Evolutionary conservation across 2,113 vertebrate species (phyloP).

Genomic region (Calidris pugnax): DNA sequence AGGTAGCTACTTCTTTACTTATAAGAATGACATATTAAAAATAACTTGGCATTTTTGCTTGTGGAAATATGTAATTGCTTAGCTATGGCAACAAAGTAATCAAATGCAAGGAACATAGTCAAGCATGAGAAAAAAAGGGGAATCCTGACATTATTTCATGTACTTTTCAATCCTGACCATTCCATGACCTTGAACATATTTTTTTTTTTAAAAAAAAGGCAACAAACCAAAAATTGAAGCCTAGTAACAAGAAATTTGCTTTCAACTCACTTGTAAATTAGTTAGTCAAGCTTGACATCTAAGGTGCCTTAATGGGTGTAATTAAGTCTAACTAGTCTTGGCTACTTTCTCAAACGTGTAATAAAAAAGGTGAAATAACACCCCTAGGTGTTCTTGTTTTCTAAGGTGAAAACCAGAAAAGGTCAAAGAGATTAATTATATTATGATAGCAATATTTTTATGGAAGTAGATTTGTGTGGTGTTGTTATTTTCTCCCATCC

Average conservation of each 20-base stretch:
- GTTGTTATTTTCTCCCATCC: not conserved
- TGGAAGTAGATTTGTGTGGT: not conserved
- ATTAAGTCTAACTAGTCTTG: constrained; percentile 61
- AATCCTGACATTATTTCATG: not conserved
- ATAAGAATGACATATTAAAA: not conserved
- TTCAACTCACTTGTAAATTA: constrained; percentile 34
- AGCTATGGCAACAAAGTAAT: not conserved
- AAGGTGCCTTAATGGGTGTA: constrained; percentile 45
- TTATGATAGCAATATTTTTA: constrained; percentile 31
- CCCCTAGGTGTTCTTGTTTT: constrained; percentile 26
- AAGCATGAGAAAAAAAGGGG: not conserved
- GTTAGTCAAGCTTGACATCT: constrained; percentile 47
- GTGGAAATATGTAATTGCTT: not conserved
- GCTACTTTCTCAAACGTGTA: constrained; percentile 57
- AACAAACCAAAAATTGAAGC: not conserved
- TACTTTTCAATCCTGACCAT: not conserved
- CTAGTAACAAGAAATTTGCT: constrained; percentile 21
- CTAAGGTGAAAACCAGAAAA: constrained; percentile 49
- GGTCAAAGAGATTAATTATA: constrained; percentile 13
- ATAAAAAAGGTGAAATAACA: constrained; percentile 57
- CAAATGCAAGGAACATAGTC: not conserved
- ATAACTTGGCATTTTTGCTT: not conserved
- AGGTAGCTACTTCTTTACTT: not conserved
- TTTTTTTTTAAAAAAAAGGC: not conserved
- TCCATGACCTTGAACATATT: not conserved